phyloP scores from a whole-genome alignment of 2,113 vertebrate species.

The Thamnophis sirtalis region DNA sequence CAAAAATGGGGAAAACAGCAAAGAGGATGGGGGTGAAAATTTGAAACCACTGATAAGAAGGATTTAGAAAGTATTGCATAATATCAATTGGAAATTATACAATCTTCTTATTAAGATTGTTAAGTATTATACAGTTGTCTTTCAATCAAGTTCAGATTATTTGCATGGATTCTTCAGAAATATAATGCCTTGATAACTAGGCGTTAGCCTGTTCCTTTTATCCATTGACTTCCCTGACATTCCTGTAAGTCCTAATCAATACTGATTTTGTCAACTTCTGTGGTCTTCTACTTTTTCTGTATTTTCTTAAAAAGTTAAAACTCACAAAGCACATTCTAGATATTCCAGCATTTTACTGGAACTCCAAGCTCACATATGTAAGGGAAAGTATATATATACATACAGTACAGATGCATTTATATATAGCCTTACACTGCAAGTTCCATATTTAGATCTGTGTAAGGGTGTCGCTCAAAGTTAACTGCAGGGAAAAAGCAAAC shows the following conservation, averaged over 20 bases:
- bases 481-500: neutral
- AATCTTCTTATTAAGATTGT: too few species aligned
- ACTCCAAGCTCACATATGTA: neutral
- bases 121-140: too few species aligned
- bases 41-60: neutral
- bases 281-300: neutral
- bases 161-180: neutral
- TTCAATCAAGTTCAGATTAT: neutral
- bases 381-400: neutral
- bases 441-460: conserved; percentile 32
- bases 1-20: neutral
- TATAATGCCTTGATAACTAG: too few species aligned
- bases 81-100: neutral
- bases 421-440: neutral
- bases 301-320: neutral
- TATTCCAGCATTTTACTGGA: neutral
- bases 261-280: neutral
- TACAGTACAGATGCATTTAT: neutral
- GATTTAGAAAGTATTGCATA: too few species aligned
- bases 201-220: neutral
- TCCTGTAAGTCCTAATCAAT: neutral
- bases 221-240: neutral
- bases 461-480: neutral
- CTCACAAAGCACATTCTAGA: neutral
- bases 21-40: neutral